phyloP scores from a whole-genome alignment of 2,888 invertebrate species.

The Brachynemurus nebulosus region DNA sequence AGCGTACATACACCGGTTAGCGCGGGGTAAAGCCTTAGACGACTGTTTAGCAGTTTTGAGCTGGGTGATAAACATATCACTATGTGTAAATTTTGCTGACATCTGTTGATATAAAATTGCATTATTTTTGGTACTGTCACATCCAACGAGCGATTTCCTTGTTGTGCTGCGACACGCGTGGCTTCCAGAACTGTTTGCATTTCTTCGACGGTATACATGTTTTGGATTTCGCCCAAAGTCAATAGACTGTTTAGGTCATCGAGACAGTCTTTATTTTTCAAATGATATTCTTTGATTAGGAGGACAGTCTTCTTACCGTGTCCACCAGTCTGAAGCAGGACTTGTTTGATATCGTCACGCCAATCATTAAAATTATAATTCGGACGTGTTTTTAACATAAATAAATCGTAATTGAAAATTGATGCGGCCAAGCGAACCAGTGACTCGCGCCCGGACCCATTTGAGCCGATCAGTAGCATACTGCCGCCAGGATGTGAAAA shows the following conservation, averaged over 20 bases:
- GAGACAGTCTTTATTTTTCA: slow-evolving; percentile 65
- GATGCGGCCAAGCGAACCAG: slow-evolving; percentile 56
- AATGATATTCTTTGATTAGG: slow-evolving; percentile 66
- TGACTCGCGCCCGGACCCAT: slow-evolving; percentile 75
- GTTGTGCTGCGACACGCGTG: slow-evolving; percentile 55
- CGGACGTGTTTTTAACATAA: slow-evolving; percentile 69
- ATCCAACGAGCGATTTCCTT: slow-evolving; percentile 66
- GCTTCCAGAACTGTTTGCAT: slow-evolving; percentile 71
- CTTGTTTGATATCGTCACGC: slow-evolving; percentile 66
- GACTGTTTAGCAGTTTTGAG: slow-evolving; percentile 61
- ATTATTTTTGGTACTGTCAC: slow-evolving; percentile 62
- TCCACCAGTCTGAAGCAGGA: slow-evolving; percentile 56
- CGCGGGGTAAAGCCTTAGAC: slow-evolving; percentile 67
- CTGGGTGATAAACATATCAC: slow-evolving; percentile 78
- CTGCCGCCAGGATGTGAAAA: slow-evolving; percentile 65
- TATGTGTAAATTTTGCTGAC: slow-evolving; percentile 66
- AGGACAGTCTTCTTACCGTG: slow-evolving; percentile 59
- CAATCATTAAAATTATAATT: slow-evolving; percentile 64
- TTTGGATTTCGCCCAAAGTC: slow-evolving; percentile 78
- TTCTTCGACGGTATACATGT: slow-evolving; percentile 70
- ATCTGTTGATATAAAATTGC: slow-evolving; percentile 61
- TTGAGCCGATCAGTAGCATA: slow-evolving; percentile 67
- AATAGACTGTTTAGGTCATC: slow-evolving; percentile 73
- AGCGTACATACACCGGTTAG: slow-evolving; percentile 80
- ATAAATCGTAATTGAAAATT: slow-evolving; percentile 42